A percentile compares a stretch with the other conserved stretches of the same genome.
Evolutionary conservation across 2,888 invertebrate genomes (phyloP).

Genomic region (Agrotis ipsilon): DNA sequence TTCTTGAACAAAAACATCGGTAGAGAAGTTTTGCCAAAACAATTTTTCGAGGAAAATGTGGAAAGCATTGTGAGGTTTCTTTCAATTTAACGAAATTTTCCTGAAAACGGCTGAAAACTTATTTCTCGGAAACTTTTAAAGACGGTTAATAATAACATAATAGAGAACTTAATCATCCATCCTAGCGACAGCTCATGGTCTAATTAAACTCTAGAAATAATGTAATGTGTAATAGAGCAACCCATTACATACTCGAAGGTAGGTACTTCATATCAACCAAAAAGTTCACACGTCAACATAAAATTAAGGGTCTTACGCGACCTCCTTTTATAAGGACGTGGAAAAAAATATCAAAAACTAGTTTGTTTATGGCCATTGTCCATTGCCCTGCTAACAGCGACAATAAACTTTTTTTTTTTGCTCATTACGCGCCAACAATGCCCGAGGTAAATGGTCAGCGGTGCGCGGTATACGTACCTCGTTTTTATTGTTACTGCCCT

Average conservation of each 20-base stretch:
- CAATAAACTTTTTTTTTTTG: conserved; percentile 72
- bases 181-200: neutral
- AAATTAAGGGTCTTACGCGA: conserved; percentile 54
- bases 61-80: neutral
- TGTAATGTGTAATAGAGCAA: neutral
- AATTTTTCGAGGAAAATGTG: neutral
- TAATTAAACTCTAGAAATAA: neutral
- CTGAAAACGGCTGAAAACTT: neutral
- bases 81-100: neutral
- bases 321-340: conserved; percentile 57
- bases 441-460: conserved; percentile 70
- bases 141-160: neutral
- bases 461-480: conserved; percentile 55
- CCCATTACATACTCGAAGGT: neutral
- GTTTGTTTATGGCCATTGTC: conserved; percentile 75
- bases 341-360: conserved; percentile 64
- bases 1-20: neutral
- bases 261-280: neutral
- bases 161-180: neutral
- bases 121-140: neutral
- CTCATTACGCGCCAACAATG: conserved; percentile 77
- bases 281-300: conserved; percentile 10
- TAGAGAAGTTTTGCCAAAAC: neutral
- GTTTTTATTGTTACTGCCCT: conserved; percentile 59
- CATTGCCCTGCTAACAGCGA: conserved; percentile 63